Base-by-base conservation (phyloP, 2,113 vertebrate genomes). In the Trinectes maculatus region DNA sequence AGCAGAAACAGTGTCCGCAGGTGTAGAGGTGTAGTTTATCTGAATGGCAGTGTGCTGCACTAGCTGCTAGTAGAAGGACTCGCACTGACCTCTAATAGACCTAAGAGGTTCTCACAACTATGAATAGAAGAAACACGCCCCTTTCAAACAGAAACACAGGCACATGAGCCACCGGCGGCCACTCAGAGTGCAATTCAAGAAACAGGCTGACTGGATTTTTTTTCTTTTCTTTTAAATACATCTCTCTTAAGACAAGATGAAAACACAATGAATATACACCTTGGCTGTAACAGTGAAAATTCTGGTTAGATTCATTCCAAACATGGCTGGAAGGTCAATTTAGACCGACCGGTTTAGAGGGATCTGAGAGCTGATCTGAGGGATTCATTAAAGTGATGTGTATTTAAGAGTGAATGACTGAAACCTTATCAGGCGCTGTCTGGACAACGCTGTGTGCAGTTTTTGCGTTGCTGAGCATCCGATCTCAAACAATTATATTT, bases 51-150 rank as follows among this genome's bases (percentile, higher is more conserved):
- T 43, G 18, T 46, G 46, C 60, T 49, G 75, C 62, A 22, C 52
- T 69, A 51, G 77, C 79, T 72, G 75, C 83, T 80, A 85, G 81
- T 75, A 85, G 84, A 68, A 77, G 71, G 76, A 82, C 74, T 71
- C 49, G 3, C 25, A 7, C 62, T 85, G 82, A 89, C 89, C 89
- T 88, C 85, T 78, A 88, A 88, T 87, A 89, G 79, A 86, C 83
- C 80, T 86, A 74, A 21, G 78, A 69, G 59, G 49, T 85, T 84
- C 69, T 85, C 77, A 60, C 76, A 65, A 85, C 88, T 91, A 90
- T 88, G 85, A 88, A 91, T 89, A 91, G 89, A 79, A 84, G 65
- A 70, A 26, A 79, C 80, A 80, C 82, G 62, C 87, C 87, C 85
- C 83, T 48, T 72, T 67, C 65, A 71, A 84, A 86, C 64, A 89